Percentiles rank a stretch among this genome's conserved stretches.
Evolutionary conservation across 23 tunicate genomes (phyloP).

Genomic region (Halocynthia aurantium): DNA sequence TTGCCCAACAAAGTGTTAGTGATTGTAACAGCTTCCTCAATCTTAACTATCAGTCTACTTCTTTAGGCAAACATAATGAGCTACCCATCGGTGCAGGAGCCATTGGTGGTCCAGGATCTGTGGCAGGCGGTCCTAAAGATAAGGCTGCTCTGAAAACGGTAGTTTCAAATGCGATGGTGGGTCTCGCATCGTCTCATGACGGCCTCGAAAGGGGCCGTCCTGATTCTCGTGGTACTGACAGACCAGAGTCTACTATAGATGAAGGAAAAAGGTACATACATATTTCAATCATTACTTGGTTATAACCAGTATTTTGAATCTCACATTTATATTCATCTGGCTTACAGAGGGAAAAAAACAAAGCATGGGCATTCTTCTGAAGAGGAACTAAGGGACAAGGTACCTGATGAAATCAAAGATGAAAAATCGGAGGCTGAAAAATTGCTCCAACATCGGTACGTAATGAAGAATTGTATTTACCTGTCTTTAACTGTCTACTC

Average conservation of each 20-base stretch:
- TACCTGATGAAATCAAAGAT: constrained; percentile 49
- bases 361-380: constrained; percentile 58
- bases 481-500: too few species aligned
- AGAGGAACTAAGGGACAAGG: constrained; percentile 66
- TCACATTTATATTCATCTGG: too few species aligned
- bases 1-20: too few species aligned
- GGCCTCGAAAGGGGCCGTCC: constrained; percentile 42
- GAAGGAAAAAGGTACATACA: constrained; percentile 54
- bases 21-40: too few species aligned
- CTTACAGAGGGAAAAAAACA: constrained; percentile 21
- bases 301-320: too few species aligned
- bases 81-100: too few species aligned
- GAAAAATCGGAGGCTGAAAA: constrained; percentile 59
- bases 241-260: constrained; percentile 51
- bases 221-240: constrained; percentile 76
- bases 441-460: constrained; percentile 29
- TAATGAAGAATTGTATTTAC: too few species aligned
- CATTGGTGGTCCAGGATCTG: too few species aligned
- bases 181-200: constrained; percentile 50
- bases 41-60: too few species aligned
- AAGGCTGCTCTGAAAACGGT: constrained; percentile 31
- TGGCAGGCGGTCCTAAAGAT: too few species aligned
- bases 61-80: too few species aligned
- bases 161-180: constrained; percentile 34
- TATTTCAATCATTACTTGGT: too few species aligned